A percentile compares a stretch with the other conserved stretches of the same genome.
Evolutionary conservation across 2,797 vertebrate genomes (phyloP).

Genomic region (Oceanodroma leucorhoa): DNA sequence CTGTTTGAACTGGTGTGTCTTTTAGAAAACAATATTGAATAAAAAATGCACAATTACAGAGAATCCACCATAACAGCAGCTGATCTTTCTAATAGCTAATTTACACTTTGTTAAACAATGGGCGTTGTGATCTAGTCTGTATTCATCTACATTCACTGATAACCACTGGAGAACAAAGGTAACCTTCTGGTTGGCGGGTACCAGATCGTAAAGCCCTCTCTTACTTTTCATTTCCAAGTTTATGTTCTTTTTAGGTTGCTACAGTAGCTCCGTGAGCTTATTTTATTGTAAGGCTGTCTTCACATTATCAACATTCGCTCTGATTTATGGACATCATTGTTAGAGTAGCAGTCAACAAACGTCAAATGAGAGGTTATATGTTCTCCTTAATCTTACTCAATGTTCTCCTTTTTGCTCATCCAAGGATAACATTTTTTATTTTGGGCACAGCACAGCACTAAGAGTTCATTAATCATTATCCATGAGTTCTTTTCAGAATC

Average conservation of each 20-base stretch:
- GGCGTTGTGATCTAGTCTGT: rapidly evolving
- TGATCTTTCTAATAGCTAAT: background rate
- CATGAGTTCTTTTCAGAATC: background rate
- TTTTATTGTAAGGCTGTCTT: background rate
- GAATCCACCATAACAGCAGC: background rate
- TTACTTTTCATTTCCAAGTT: background rate
- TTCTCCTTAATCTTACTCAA: background rate
- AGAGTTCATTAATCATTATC: background rate
- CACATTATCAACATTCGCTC: background rate
- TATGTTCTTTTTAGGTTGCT: background rate
- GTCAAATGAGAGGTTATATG: background rate
- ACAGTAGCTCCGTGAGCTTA: background rate
- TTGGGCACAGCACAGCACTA: background rate
- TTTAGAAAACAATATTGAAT: background rate
- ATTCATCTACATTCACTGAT: background rate
- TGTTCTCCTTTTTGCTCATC: background rate
- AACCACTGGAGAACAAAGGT: background rate
- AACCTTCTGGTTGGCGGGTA: background rate
- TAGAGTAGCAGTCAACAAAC: background rate
- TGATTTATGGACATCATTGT: background rate
- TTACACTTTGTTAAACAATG: background rate
- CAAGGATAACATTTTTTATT: background rate
- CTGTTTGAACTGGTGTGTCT: background rate
- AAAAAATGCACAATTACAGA: background rate
- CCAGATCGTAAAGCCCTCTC: background rate